These are phyloP conservation scores for Scophthalmus maximus DNA, from an alignment of 2,113 vertebrate genomes.

Conservation along the genomic window DNA sequence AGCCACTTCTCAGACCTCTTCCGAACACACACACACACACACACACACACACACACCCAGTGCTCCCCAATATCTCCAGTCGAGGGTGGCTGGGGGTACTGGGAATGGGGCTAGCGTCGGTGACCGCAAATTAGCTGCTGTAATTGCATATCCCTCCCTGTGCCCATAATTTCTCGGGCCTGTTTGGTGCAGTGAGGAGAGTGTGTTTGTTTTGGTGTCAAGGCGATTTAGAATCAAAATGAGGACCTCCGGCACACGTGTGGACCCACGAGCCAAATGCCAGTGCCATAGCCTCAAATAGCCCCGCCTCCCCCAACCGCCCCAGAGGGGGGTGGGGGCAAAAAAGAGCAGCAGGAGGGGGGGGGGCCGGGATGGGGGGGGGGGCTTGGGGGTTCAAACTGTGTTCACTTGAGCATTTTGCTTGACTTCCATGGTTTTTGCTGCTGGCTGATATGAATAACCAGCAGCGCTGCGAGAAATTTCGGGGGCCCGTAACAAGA, in stretches of 20 bases:
- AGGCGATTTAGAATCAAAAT: conserved; percentile 81
- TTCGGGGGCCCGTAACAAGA: not conserved
- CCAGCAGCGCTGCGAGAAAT: conserved; percentile 20
- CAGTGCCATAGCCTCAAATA: conserved; percentile 63
- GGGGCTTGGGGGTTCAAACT: too few relatives aligned
- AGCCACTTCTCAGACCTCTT: conserved; percentile 45
- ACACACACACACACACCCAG: conserved; percentile 34
- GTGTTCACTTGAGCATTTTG: conserved; percentile 42
- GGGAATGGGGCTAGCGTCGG: conserved; percentile 59
- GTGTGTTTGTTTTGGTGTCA: conserved; percentile 87
- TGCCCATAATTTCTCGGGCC: conserved; percentile 77
- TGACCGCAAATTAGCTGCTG: conserved; percentile 81
- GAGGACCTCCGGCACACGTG: conserved; percentile 78
- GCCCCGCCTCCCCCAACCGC: conserved; percentile 34
- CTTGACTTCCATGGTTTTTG: conserved; percentile 48
- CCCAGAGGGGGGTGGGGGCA: conserved; percentile 20
- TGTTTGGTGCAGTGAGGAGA: conserved; percentile 74
- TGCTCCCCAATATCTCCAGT: conserved; percentile 68
- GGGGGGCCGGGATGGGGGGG: too few relatives aligned
- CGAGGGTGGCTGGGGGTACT: conserved; percentile 48
- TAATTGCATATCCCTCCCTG: conserved; percentile 79
- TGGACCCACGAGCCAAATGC: conserved; percentile 75
- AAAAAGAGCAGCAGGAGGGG: conserved; percentile 3
- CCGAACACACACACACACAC: conserved; percentile 31
- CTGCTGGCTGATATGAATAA: conserved; percentile 59